phyloP scores from a whole-genome alignment of 2,113 vertebrate genomes.

The Chaetorhynchus papuensis region DNA sequence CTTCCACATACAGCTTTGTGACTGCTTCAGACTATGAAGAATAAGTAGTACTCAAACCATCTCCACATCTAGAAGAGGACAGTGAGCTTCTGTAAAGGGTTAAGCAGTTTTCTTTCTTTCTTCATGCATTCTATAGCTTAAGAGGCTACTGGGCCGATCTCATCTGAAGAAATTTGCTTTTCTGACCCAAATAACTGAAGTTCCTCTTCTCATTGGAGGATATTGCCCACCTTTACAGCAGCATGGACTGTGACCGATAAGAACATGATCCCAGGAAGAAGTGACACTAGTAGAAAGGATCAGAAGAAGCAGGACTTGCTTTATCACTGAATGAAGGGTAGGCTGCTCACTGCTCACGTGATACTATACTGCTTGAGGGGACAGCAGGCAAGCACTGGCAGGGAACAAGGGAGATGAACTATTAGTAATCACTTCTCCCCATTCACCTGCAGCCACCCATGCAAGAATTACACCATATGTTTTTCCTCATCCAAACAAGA shows the following conservation, averaged over 20 bases:
- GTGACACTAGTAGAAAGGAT: background rate
- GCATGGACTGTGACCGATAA: background rate
- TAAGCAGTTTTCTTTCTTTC: background rate
- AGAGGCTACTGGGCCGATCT: background rate
- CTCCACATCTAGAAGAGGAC: background rate
- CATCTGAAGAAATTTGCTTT: background rate
- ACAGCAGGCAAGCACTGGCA: background rate
- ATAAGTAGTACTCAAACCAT: background rate
- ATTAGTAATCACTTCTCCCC: background rate
- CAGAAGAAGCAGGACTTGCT: background rate
- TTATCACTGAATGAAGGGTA: background rate
- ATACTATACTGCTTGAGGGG: background rate
- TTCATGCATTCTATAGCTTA: background rate
- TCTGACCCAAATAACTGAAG: background rate
- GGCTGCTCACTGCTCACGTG: background rate
- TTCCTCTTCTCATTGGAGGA: background rate
- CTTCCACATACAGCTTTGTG: background rate
- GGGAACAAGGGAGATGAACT: background rate
- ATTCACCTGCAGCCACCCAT: background rate
- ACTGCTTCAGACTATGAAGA: background rate
- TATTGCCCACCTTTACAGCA: background rate
- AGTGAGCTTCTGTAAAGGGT: background rate
- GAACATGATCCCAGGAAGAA: background rate
- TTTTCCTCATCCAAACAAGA: background rate
- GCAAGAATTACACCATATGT: background rate